A percentile compares a stretch with the other conserved stretches of the same genome.
These are phyloP conservation scores for Kryptolebias marmoratus DNA, from an alignment of 2,113 vertebrate genomes.

Conservation along the genomic window DNA sequence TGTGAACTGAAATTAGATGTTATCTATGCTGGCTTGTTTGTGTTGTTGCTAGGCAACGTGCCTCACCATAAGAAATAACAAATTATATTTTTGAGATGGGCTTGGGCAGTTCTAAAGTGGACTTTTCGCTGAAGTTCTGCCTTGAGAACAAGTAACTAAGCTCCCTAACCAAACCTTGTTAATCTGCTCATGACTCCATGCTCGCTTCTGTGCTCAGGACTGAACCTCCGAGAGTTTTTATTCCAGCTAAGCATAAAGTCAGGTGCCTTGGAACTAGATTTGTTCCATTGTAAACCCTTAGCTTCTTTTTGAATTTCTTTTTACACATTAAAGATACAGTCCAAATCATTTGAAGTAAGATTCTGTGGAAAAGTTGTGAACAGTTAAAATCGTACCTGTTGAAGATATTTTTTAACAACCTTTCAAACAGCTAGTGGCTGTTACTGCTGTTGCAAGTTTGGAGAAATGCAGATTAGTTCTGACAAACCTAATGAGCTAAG, in stretches of 20 bases:
- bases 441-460: no score
- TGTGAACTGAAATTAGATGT: conserved; percentile 68
- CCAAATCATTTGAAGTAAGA: no score
- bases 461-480: no score
- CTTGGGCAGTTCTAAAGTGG: conserved; percentile 6
- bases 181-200: neutral
- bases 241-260: conserved; percentile 12
- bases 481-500: no score
- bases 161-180: no score
- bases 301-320: conserved; percentile 3
- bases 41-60: conserved; percentile 67
- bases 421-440: no score
- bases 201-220: conserved; percentile 2
- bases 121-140: conserved; percentile 8
- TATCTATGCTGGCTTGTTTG: conserved; percentile 52
- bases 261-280: neutral
- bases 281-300: neutral
- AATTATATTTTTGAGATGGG: conserved; percentile 26
- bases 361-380: no score
- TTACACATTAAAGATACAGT: neutral
- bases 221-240: conserved; percentile 9
- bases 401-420: no score
- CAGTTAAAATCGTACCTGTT: no score
- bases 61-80: conserved; percentile 38
- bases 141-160: neutral